Evolutionary conservation across 2,888 invertebrate species (phyloP), one percentile per base, ranked within the genome.

Genomic region (Apodemia mormo): DNA sequence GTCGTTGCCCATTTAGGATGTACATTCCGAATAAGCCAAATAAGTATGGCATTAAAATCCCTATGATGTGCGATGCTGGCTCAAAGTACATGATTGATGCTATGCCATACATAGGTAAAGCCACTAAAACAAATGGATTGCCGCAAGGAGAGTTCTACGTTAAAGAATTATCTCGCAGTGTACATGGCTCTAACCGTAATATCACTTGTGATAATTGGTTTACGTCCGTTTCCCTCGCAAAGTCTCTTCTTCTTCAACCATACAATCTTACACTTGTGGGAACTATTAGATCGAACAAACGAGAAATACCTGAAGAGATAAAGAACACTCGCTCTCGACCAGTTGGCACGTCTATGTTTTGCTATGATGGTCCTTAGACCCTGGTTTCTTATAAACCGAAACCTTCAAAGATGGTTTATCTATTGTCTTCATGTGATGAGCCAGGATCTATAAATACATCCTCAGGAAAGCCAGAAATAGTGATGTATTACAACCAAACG

Each of bases 231-330:
- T 69, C 69, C 45, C 12, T 65, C 10, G 66, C 77, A 9, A 77
- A 80, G 67, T 70, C 73, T n/a, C 66, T 82, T 52, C 73, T 80
- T 52, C 67, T 76, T 69, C 74, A 77, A 66, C 81, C 80, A 29
- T 81, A 82, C 70, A 81, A 79, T 74, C 69, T 83, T 66, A 81
- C 80, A 7, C 68, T 82, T 52, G 73, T 81, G 64, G 80, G 80
- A 33, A 84, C 83, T 52, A 29, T 76, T 33, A 65, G 73, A 61
- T 70, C 72, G 43, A 75, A 76, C 56, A 76, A 75, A 72, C 68
- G 73, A 45, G 75, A 78, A 69, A 77, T 77, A 2, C 40, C 40
- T 40, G 40, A 40, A 40, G 40, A 40, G 6, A 2, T 40, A 6
- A 40, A 40, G 40, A 40, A 40, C 6, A 5, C 6, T 6, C 40